phyloP scores from a whole-genome alignment of 2,797 vertebrate genomes.

The Scarus forsteni region DNA sequence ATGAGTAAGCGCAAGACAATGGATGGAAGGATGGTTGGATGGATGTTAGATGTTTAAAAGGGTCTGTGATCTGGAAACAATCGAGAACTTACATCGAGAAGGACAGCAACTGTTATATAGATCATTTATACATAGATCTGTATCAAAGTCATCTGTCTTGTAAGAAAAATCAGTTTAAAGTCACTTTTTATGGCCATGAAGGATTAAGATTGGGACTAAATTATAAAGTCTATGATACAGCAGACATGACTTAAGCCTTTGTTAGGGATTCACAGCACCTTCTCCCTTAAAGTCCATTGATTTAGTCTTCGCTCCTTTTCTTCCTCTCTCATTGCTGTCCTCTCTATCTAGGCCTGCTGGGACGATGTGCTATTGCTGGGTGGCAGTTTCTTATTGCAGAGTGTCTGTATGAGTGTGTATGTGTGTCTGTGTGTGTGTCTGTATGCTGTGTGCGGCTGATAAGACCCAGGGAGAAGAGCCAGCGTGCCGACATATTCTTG shows the following conservation, averaged over 20 bases:
- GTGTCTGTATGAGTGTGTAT: conserved; percentile 61
- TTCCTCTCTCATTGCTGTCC: conserved; percentile 63
- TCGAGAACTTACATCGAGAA: conserved; percentile 9
- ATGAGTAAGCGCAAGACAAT: no score
- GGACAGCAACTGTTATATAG: background rate
- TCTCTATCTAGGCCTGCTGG: conserved; percentile 77
- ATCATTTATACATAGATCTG: background rate
- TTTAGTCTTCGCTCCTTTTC: conserved; percentile 74
- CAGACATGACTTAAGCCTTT: conserved; percentile 75
- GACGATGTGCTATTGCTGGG: conserved; percentile 74
- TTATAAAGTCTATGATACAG: conserved; percentile 76
- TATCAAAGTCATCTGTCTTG: conserved; percentile 30
- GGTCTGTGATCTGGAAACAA: background rate
- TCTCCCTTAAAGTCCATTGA: conserved; percentile 76
- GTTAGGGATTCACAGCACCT: conserved; percentile 79
- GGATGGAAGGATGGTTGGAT: no score
- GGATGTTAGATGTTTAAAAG: background rate
- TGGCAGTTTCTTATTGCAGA: conserved; percentile 82
- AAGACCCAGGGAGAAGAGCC: conserved; percentile 84
- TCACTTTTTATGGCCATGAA: conserved; percentile 59
- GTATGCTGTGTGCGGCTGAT: conserved; percentile 79
- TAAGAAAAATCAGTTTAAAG: conserved; percentile 51
- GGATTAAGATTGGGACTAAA: conserved; percentile 76
- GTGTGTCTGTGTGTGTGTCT: conserved; percentile 55
- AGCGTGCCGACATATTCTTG: conserved; percentile 84